These are phyloP conservation scores for Zaprionus taronus DNA, from an alignment of 1,140 invertebrate species.

Conservation along the genomic window DNA sequence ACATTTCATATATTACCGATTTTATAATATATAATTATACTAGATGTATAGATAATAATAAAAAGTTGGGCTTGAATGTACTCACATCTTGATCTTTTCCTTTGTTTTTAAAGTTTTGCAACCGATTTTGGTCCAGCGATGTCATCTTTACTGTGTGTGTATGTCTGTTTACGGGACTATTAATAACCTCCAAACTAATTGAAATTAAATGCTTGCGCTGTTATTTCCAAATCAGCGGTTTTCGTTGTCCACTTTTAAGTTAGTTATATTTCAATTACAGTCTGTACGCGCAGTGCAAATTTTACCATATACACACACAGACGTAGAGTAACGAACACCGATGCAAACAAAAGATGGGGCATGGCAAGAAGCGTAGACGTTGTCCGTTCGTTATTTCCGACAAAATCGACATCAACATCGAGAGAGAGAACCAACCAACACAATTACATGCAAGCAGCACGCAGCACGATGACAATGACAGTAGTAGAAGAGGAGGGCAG, in stretches of 20 bases:
- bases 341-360: slow-evolving; percentile 30
- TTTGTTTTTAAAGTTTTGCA: slow-evolving; percentile 98
- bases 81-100: slow-evolving; percentile 98
- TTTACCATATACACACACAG: slow-evolving; percentile 41
- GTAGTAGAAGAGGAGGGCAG: slow-evolving; percentile 57
- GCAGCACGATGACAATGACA: slow-evolving; percentile 54
- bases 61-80: slow-evolving; percentile 59
- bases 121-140: slow-evolving; percentile 86
- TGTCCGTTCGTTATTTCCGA: slow-evolving; percentile 45
- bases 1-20: slow-evolving; percentile 4
- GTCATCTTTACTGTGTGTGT: slow-evolving; percentile 62
- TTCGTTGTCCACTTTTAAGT: slow-evolving; percentile 44
- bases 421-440: slow-evolving; percentile 48
- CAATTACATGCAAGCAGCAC: slow-evolving; percentile 57
- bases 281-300: slow-evolving; percentile 37
- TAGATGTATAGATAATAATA: neutral
- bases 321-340: slow-evolving; percentile 27
- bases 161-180: slow-evolving; percentile 15
- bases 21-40: slow-evolving; percentile 12
- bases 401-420: slow-evolving; percentile 48
- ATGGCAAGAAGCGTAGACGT: slow-evolving; percentile 31
- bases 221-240: slow-evolving; percentile 30
- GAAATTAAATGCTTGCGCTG: slow-evolving; percentile 26
- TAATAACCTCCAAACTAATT: slow-evolving; percentile 26
- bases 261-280: slow-evolving; percentile 53